These are phyloP conservation scores for Cerastis leucographa DNA, from an alignment of 2,888 invertebrate species.

Conservation along the genomic window DNA sequence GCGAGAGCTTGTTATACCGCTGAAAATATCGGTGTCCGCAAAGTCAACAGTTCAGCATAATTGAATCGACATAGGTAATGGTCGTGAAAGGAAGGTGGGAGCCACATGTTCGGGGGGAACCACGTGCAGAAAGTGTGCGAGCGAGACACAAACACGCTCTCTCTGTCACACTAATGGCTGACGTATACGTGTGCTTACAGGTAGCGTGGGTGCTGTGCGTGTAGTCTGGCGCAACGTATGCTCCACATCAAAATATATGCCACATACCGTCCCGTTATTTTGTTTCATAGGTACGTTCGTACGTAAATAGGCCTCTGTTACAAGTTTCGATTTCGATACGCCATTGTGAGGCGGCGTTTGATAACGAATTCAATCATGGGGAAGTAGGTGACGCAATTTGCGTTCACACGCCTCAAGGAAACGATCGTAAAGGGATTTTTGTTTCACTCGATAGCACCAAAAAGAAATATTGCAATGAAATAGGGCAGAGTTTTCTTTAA, in stretches of 20 bases:
- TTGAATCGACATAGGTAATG: constrained; percentile 83
- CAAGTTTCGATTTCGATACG: constrained; percentile 77
- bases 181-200: constrained; percentile 71
- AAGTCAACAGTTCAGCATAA: constrained; percentile 85
- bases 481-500: constrained; percentile 23
- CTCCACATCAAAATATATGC: constrained; percentile 73
- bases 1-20: constrained; percentile 65
- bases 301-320: constrained; percentile 77
- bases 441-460: constrained; percentile 59
- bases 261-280: constrained; percentile 73
- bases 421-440: constrained; percentile 68
- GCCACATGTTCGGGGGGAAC: constrained; percentile 72
- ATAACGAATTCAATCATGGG: constrained; percentile 83
- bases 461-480: constrained; percentile 52
- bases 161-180: constrained; percentile 74
- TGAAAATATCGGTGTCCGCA: constrained; percentile 79
- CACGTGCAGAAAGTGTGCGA: constrained; percentile 74
- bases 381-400: constrained; percentile 71
- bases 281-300: constrained; percentile 76
- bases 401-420: constrained; percentile 61
- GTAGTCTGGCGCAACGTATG: constrained; percentile 73
- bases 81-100: constrained; percentile 72
- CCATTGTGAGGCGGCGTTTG: constrained; percentile 73
- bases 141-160: constrained; percentile 57
- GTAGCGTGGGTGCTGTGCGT: constrained; percentile 69